Base-by-base conservation (phyloP, 2,113 vertebrate species). In the Muntiacus reevesi region DNA sequence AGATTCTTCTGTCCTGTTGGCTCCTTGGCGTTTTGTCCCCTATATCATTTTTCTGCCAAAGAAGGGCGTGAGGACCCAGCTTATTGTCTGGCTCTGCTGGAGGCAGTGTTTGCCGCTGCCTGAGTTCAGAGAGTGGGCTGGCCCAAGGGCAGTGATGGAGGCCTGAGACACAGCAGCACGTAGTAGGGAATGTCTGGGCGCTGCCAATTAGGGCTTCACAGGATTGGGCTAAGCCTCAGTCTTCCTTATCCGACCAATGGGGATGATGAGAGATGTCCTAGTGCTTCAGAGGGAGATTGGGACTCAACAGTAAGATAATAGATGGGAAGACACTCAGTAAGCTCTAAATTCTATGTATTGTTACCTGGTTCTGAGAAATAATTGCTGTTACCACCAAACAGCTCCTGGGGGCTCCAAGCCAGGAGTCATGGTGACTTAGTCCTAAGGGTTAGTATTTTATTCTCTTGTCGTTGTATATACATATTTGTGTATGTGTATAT, bases 151-250 rank as follows among this genome's bases (percentile, higher is more conserved):
- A 16, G 8, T 2, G 7, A 9, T 0, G 1, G 30, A 27, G 5
- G 47, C 54, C 30, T 15, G 67, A 71, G 86, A 36, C 0, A 0
- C 0, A 5, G n/a, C 13, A 23, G 40, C 4, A 0, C 3, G 19
- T 40, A 14, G 50, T 23, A 15, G 27, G 30, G 59, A 19, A 10
- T 11, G 21, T 74, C 2, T 52, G 28, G 23, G 50, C 28, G 1
- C 57, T n/a, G 52, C 79, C 3, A 2, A 23, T 23, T 21, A 52
- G 81, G 52, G 33, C 5, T 71, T 25, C 4, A 5, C 36, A 62
- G 79, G 9, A 7, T 1, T 6, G 47, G 13, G 43, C 55, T 14
- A 25, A 45, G 62, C 43, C 82, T 45, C 23, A 54, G 54, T 71
- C 25, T 62, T 60, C 67, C 33, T 45, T 45, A 6, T 62, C 74